Conservation (phyloP, 2,797 vertebrate genomes). For the Bucorvus abyssinicus region DNA sequence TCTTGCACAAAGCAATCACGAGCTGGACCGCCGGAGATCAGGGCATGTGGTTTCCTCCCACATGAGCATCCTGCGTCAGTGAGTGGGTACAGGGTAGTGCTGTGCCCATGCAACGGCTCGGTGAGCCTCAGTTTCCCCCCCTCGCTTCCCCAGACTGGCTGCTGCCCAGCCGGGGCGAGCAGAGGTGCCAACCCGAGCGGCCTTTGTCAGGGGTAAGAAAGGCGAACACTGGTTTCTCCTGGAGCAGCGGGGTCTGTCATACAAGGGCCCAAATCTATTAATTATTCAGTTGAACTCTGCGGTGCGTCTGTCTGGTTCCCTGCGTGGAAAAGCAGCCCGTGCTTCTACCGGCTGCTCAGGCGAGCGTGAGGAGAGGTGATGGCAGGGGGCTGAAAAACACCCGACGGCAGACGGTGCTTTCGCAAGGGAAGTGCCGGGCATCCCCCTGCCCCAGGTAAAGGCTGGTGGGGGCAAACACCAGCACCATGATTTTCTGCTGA, state of each 20-base stretch:
- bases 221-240: neutral
- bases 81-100: neutral
- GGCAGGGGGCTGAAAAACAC: neutral
- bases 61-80: rapidly evolving
- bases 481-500: neutral
- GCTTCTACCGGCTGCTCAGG: neutral
- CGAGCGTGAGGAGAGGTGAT: neutral
- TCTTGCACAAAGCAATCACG: neutral
- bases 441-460: neutral
- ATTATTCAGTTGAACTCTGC: neutral
- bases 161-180: neutral
- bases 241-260: neutral
- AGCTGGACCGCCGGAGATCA: neutral
- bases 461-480: neutral
- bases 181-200: neutral
- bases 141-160: neutral
- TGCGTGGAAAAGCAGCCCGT: neutral
- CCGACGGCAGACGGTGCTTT: neutral
- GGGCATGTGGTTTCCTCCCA: neutral
- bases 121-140: neutral
- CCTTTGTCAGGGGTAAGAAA: neutral
- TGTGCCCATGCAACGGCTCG: neutral
- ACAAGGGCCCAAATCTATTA: neutral
- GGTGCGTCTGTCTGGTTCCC: rapidly evolving
- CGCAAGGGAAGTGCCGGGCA: neutral